A percentile compares a stretch with the other conserved stretches of the same genome.
Evolutionary conservation across 2,113 vertebrate genomes (phyloP).

Genomic region (Cygnus atratus): DNA sequence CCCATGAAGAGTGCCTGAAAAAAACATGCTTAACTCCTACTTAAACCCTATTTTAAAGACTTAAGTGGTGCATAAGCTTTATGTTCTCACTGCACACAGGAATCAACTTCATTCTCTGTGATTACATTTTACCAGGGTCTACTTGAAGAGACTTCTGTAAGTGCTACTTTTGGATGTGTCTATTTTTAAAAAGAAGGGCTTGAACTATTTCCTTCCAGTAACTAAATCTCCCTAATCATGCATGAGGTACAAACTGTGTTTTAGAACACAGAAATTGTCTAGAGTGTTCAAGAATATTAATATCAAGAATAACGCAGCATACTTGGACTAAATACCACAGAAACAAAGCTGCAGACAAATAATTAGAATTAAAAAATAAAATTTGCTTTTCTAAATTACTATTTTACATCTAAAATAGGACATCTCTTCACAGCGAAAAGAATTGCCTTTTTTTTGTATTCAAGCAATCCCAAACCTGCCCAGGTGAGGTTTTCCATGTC

Average conservation of each 20-base stretch:
- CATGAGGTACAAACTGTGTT: background rate
- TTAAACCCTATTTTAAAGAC: slow-evolving; percentile 47
- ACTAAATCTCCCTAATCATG: background rate
- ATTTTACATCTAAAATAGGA: background rate
- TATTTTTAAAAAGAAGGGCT: slow-evolving; percentile 11
- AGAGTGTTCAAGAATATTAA: background rate
- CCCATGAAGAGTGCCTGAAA: slow-evolving; percentile 42
- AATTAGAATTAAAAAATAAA: background rate
- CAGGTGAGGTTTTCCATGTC: background rate
- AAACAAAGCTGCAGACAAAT: background rate
- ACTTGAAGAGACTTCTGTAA: background rate
- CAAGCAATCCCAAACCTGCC: fast-evolving
- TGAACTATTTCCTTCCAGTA: background rate
- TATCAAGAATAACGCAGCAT: background rate
- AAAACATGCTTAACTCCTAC: slow-evolving; percentile 34
- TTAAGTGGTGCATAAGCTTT: slow-evolving; percentile 34
- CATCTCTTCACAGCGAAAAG: background rate
- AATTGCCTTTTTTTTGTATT: background rate
- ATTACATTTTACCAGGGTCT: background rate
- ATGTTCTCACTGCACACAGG: background rate
- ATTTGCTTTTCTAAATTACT: background rate
- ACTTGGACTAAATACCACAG: background rate
- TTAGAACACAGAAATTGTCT: background rate
- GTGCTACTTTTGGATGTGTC: background rate
- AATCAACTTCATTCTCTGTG: slow-evolving; percentile 10